These are phyloP conservation scores for Drosophila demipolita DNA, from an alignment of 2,888 invertebrate species.

Conservation along the genomic window DNA sequence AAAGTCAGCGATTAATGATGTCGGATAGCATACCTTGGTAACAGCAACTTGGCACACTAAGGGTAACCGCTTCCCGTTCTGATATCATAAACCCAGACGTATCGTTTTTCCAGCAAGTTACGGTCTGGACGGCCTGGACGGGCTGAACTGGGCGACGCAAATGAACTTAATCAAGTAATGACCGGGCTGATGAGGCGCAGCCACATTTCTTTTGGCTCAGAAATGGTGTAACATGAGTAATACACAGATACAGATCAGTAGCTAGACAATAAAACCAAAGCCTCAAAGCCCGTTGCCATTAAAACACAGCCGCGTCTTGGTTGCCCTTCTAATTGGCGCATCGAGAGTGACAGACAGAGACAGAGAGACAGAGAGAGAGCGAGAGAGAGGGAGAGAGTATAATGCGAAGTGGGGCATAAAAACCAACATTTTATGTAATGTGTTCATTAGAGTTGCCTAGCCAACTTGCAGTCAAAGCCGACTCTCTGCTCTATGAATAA, in stretches of 20 bases:
- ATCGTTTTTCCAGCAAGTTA: slow-evolving; percentile 61
- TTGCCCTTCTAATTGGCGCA: slow-evolving; percentile 71
- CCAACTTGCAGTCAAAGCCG: slow-evolving; percentile 14
- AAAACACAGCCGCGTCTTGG: slow-evolving; percentile 47
- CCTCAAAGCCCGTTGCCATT: slow-evolving; percentile 62
- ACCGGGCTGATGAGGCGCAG: slow-evolving; percentile 69
- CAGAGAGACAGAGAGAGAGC: not conserved
- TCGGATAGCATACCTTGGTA: slow-evolving; percentile 44
- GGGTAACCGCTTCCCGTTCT: slow-evolving; percentile 19
- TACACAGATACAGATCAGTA: slow-evolving; percentile 75
- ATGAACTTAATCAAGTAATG: slow-evolving; percentile 79
- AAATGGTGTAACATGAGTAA: slow-evolving; percentile 68
- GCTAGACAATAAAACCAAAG: slow-evolving; percentile 71
- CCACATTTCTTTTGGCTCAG: slow-evolving; percentile 60
- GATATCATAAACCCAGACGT: slow-evolving; percentile 49
- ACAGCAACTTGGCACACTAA: slow-evolving; percentile 63
- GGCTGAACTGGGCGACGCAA: slow-evolving; percentile 51
- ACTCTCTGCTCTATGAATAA: slow-evolving; percentile 53
- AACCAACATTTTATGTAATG: slow-evolving; percentile 75
- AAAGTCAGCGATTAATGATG: slow-evolving; percentile 53
- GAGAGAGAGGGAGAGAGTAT: not conserved
- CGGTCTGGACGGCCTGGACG: slow-evolving; percentile 21
- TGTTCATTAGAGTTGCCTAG: slow-evolving; percentile 71
- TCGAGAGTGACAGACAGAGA: not conserved
- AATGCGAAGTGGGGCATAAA: slow-evolving; percentile 71